Percentiles rank a stretch among this genome's conserved stretches.
Evolutionary conservation across 1,140 invertebrate species (phyloP).

Genomic region (Cotesia glomerata): DNA sequence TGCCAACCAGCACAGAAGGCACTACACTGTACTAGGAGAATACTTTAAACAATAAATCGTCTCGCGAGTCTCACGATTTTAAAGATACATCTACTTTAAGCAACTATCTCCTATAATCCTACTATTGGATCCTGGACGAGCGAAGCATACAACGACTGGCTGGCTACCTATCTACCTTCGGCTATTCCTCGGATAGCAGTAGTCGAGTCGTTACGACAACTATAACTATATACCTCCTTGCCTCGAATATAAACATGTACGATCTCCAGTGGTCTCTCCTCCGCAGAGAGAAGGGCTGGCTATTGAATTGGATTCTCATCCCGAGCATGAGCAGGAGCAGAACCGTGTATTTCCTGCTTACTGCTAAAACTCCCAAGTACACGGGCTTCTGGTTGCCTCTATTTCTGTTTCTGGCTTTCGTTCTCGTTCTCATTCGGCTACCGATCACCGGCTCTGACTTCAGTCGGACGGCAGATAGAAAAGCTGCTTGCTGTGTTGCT

Average conservation of each 20-base stretch:
- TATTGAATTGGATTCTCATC: neutral
- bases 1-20: too few species aligned
- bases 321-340: neutral
- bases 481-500: constrained; percentile 6
- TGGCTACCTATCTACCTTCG: too few species aligned
- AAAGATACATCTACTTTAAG: constrained; percentile 40
- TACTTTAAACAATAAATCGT: constrained; percentile 45
- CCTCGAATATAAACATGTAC: too few species aligned
- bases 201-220: too few species aligned
- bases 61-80: constrained; percentile 42
- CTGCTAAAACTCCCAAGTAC: neutral
- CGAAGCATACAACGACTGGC: too few species aligned
- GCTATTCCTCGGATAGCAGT: too few species aligned
- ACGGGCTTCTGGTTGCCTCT: too few species aligned
- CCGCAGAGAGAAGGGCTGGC: neutral
- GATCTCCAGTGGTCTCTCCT: neutral
- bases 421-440: constrained; percentile 27
- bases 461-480: constrained; percentile 8
- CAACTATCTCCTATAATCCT: constrained; percentile 2
- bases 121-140: neutral
- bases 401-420: constrained; percentile 39
- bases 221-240: too few species aligned
- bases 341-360: too few species aligned
- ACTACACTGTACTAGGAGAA: neutral
- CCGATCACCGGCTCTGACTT: constrained; percentile 32